Evolutionary conservation across 2,888 invertebrate species (phyloP), one percentile per base, ranked within the genome.

Genomic region (Agapetus fuscipes): DNA sequence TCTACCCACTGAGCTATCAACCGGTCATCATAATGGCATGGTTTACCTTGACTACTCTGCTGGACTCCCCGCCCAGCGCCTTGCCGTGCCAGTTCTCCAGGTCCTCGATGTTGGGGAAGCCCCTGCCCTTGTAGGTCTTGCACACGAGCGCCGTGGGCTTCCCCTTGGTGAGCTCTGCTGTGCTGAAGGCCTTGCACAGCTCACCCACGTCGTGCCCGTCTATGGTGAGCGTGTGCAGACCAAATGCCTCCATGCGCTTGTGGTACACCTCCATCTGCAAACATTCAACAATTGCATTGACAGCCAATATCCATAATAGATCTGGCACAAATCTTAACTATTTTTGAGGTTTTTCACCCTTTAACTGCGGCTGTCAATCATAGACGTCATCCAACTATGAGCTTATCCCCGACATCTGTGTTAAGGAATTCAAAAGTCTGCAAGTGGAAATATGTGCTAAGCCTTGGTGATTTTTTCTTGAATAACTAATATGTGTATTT

Each of bases 21-120:
- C n/a, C n/a, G n/a, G n/a, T n/a, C n/a, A n/a, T n/a, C n/a, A n/a
- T n/a, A n/a, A n/a, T n/a, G n/a, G n/a, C n/a, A n/a, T n/a, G 11
- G 31, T 5, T 17, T 34, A 43, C 43, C 36, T 39, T 37, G 13
- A 43, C 15, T n/a, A 85, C 76, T 50, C 71, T 77, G 1, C 80
- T 80, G 1, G 85, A 78, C 45, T 88, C 83, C 35, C 75, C 81
- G 0, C 93, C 95, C 41, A 99, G 65, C 0, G 98, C 83, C 63
- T 98, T 98, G 35, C 98, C 98, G 58, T 99, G 98, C 96, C 96
- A 98, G 64, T 94, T 91, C 41, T 93, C 88, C 50, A 76, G 53
- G 61, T 99, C 88, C 62, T 95, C 96, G 55, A 98, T 90, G 36
- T 81, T 81, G 28, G 83, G 80, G 67, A 91, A 91, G 53, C 79